A percentile compares a stretch with the other conserved stretches of the same genome.
phyloP scores from a whole-genome alignment of 2,888 invertebrate species.

The Spodoptera exigua region DNA sequence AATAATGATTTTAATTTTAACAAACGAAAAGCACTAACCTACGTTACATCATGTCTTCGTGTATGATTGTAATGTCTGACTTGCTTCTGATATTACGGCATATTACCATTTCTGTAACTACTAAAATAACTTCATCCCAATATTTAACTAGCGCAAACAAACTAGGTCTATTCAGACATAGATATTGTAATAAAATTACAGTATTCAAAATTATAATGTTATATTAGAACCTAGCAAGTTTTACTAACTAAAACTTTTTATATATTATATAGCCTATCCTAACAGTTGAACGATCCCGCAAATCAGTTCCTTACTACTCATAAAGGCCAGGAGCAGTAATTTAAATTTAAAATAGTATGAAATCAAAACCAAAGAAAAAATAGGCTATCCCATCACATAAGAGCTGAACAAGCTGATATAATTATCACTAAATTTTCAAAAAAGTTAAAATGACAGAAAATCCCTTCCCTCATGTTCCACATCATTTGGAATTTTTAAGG shows the following conservation, averaged over 20 bases:
- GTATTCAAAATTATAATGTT: slow-evolving; percentile 45
- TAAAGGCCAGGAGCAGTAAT: not conserved
- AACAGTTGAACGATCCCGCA: slow-evolving; percentile 37
- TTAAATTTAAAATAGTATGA: too few species aligned
- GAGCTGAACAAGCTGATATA: too few species aligned
- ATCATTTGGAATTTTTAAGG: too few species aligned
- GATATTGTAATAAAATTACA: slow-evolving; percentile 27
- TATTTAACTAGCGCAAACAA: slow-evolving; percentile 48
- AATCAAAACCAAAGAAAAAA: too few species aligned
- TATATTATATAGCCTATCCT: slow-evolving; percentile 40
- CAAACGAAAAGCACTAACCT: slow-evolving; percentile 59
- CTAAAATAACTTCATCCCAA: slow-evolving; percentile 31
- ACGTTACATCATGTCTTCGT: slow-evolving; percentile 45
- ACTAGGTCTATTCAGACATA: slow-evolving; percentile 32
- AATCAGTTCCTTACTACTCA: slow-evolving; percentile 26
- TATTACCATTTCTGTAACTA: slow-evolving; percentile 28
- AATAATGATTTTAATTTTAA: slow-evolving; percentile 60
- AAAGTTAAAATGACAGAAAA: too few species aligned
- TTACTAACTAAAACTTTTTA: slow-evolving; percentile 53
- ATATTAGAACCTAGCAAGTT: slow-evolving; percentile 54
- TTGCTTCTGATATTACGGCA: slow-evolving; percentile 27
- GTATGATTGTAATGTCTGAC: slow-evolving; percentile 31
- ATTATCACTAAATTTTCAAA: too few species aligned
- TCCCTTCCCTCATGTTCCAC: too few species aligned
- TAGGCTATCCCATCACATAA: too few species aligned